phyloP scores from a whole-genome alignment of 2,113 vertebrate genomes.

The Psammodynastes pulverulentus region DNA sequence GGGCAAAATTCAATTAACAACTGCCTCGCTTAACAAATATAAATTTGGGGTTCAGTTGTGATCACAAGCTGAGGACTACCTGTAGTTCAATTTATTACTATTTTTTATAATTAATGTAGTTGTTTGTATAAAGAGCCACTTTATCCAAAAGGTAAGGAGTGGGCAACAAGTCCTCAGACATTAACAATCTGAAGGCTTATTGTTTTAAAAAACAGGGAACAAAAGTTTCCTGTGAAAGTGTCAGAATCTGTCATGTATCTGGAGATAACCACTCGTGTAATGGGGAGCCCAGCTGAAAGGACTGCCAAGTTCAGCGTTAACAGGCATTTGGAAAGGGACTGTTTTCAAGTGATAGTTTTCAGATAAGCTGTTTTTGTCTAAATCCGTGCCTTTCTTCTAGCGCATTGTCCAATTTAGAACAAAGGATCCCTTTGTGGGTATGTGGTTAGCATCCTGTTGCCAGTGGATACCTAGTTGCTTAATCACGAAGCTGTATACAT shows the following conservation, averaged over 20 bases:
- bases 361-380: slow-evolving; percentile 60
- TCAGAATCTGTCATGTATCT: slow-evolving; percentile 32
- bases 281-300: background rate
- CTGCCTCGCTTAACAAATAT: background rate
- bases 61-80: background rate
- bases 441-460: slow-evolving; percentile 28
- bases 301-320: slow-evolving; percentile 27
- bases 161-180: background rate
- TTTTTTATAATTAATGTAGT: background rate
- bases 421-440: slow-evolving; percentile 55
- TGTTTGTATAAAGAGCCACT: background rate
- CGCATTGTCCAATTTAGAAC: slow-evolving; percentile 44
- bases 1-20: background rate
- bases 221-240: slow-evolving; percentile 22
- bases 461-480: slow-evolving; percentile 18
- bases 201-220: background rate
- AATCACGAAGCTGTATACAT: slow-evolving; percentile 11
- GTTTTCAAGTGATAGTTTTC: slow-evolving; percentile 49
- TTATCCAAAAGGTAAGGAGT: background rate
- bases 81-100: background rate
- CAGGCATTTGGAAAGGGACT: slow-evolving; percentile 9
- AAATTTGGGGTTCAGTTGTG: background rate
- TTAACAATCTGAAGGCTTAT: background rate
- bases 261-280: background rate
- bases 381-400: background rate